A percentile compares a stretch with the other conserved stretches of the same genome.
phyloP scores from a whole-genome alignment of 2,113 vertebrate genomes.

The Geothlypis trichas region DNA sequence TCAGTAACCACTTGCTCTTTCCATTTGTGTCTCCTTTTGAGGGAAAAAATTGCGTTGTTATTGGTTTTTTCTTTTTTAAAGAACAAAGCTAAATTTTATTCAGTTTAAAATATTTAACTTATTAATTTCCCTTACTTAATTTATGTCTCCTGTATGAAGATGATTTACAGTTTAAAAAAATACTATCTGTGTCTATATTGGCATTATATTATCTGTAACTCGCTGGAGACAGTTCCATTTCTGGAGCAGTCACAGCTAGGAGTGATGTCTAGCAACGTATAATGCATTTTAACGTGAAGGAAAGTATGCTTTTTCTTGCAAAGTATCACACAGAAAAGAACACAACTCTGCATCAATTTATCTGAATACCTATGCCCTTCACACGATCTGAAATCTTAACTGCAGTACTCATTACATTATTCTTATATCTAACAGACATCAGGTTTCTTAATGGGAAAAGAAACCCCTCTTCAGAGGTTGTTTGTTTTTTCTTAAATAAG shows the following conservation, averaged over 20 bases:
- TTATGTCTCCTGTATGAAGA: not conserved
- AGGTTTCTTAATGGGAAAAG: not conserved
- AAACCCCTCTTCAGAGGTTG: not conserved
- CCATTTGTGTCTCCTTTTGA: not conserved
- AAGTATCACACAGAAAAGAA: not conserved
- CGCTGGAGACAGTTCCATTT: not conserved
- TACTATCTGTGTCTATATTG: not conserved
- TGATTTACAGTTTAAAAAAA: not conserved
- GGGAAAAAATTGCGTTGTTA: not conserved
- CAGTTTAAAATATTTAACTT: not conserved
- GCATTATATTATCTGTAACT: not conserved
- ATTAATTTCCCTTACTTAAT: not conserved
- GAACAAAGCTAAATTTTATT: not conserved
- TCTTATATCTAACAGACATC: not conserved
- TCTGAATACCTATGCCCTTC: not conserved
- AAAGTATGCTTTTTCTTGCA: not conserved
- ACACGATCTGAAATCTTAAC: not conserved
- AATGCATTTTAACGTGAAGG: not conserved
- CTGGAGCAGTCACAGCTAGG: not conserved
- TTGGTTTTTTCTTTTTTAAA: not conserved
- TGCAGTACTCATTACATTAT: not conserved
- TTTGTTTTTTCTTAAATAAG: not conserved
- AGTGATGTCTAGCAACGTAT: not conserved
- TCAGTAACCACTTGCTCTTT: not conserved
- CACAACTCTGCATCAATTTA: not conserved